Base-by-base conservation (phyloP, 2,113 vertebrate genomes). In the Mastomys natalensis region DNA sequence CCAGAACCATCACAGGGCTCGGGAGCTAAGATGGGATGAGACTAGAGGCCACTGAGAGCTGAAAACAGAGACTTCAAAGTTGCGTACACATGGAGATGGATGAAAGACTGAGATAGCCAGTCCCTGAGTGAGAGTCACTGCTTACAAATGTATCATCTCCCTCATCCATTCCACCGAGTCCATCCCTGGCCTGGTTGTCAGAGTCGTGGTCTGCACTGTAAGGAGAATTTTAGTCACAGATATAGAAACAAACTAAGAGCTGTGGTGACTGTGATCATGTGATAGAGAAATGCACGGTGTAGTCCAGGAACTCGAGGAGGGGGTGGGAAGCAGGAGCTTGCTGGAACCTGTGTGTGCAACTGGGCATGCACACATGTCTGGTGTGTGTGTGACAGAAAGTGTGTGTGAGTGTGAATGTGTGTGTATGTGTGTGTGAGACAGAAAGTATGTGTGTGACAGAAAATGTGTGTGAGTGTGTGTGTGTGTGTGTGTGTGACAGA, bases 221-320 rank as follows among this genome's bases (percentile, higher is more conserved):
- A 34, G 37, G 60, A n/a, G 48, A 22, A 53, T 19, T 51, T 58
- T 19, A 0, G 81, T 31, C 73, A 10, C 13, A 1, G 68, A 2
- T 12, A 11, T 58, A 43, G 17, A 70, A 12, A 31, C 22, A 40
- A 2, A 21, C 0, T 19, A 31, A 24, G 24, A 0, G 0, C 7
- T 29, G 1, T 1, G 12, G 60, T 6, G 0, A 11, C 1, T 48
- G 58, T 24, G 40, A 43, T 19, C 0, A 9, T 2, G 9, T 31
- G 26, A 60, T 2, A 40, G 31, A 58, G 37, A 84, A 26, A 11
- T 3, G 19, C 0, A 60, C 26, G 0, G 4, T 5, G 11, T 1
- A 2, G 48, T 15, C 34, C 8, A 22, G 86, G 64, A 13, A 55
- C 48, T 76, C 73, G 0, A 21, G 55, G 58, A 43, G 60, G 43